Evolutionary conservation across 2,888 invertebrate genomes (phyloP), one percentile per base, ranked within the genome.

Genomic region (Cryptophagus acutangulus): DNA sequence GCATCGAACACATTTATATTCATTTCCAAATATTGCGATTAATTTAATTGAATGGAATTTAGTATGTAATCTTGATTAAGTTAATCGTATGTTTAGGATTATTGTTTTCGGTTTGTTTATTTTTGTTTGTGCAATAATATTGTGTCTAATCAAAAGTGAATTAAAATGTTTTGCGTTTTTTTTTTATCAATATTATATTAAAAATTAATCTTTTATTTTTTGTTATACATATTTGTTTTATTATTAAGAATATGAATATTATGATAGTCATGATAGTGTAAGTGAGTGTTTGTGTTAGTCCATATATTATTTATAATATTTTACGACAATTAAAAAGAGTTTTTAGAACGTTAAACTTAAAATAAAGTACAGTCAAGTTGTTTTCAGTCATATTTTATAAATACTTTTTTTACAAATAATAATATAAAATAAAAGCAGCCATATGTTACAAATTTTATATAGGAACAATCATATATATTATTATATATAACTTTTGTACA

Each of bases 401-500:
- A 40, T 37, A 38, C 41, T 38, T 40, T 43, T 46, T 46, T 47
- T 47, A 41, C 41, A 28, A 26, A 13, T 36, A n/a, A 25, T 31
- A 36, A 36, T 35, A 10, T 20, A 20, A 20, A 4, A 16, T 36
- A 36, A 39, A 35, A 34, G 46, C 48, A 54, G 54, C 54, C 54
- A 54, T 54, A 54, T 47, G 43, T 50, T 52, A 49, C 45, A 51
- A 43, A 52, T 49, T 48, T 53, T 47, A 46, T n/a, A n/a, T 51
- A 51, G 47, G 45, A 54, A 50, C 48, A 49, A 52, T 49, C 49
- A 46, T 49, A 10, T 12, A 48, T 42, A 43, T 43, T 49, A n/a
- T n/a, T n/a, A n/a, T n/a, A n/a, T n/a, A 38, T 48, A 51, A 47
- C 48, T 52, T 54, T 54, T 54, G 54, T 54, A 54, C 45, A 54